Evolutionary conservation across 2,113 vertebrate genomes (phyloP), one percentile per base, ranked within the genome.

Genomic region (Paratilapia polleni): DNA sequence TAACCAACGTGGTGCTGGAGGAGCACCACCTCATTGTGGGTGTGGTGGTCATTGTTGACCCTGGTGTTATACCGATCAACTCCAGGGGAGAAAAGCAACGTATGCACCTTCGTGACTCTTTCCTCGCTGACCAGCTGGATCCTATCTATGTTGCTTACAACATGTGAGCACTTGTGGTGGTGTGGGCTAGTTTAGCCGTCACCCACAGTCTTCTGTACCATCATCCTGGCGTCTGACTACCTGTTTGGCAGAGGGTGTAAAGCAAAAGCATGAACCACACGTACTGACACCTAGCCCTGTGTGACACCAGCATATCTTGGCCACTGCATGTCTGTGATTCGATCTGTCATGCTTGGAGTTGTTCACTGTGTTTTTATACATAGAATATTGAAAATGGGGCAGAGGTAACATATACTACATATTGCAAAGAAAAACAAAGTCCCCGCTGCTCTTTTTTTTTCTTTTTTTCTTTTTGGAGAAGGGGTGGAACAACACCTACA

Each of bases 101-200:
- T 59, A 99, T 99, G 98, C 98, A 99, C 89, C 97, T 99, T 19
- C 96, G 98, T 0, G 98, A 99, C 96, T 99, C 98, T 31, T 99
- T 99, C 91, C 95, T 99, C 0, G 98, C 98, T 0, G 98, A 99
- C 87, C 98, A 99, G 91, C 92, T 99, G 85, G 98, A 99, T 93
- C 98, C 98, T 87, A 99, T 99, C 73, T 99, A 99, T 0, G 98
- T 99, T 47, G 98, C 98, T 5, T 99, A 99, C 88, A 99, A 99
- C 94, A 99, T 99, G 98, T 99, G 95, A 96, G 88, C n/a, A 1
- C 2, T 20, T 13, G 8, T 26, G 66, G 78, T 17, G 56, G 26
- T 63, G 56, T 26, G 26, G 76, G 61, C 47, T 43, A 36, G 22
- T 3, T 57, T 2, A 6, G 64, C 38, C 56, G 2, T 57, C 56